These are phyloP conservation scores for Burhinus oedicnemus DNA, from an alignment of 2,113 vertebrate species.

Conservation along the genomic window DNA sequence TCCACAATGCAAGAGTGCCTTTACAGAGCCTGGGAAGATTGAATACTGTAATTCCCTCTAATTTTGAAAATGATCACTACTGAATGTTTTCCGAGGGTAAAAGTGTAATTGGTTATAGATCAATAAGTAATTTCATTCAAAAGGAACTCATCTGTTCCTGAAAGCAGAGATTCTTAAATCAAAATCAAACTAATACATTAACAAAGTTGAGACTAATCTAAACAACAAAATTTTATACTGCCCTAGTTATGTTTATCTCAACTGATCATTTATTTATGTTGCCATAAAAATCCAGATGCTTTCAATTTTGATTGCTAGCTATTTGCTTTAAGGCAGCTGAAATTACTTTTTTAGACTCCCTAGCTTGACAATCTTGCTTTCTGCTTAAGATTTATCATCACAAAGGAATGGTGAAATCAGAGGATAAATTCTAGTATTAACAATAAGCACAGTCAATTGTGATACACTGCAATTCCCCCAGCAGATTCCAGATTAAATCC, in stretches of 20 bases:
- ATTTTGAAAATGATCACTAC: slow-evolving; percentile 59
- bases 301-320: slow-evolving; percentile 59
- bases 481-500: slow-evolving; percentile 24
- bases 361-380: slow-evolving; percentile 38
- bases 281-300: slow-evolving; percentile 64
- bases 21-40: not conserved
- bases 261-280: slow-evolving; percentile 73
- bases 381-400: slow-evolving; percentile 44
- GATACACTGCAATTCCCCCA: slow-evolving; percentile 13
- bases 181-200: slow-evolving; percentile 56
- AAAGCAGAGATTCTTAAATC: slow-evolving; percentile 55
- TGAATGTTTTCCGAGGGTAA: slow-evolving; percentile 59
- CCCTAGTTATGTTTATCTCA: slow-evolving; percentile 57
- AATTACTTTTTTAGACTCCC: slow-evolving; percentile 52
- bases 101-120: slow-evolving; percentile 72
- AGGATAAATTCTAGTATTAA: slow-evolving; percentile 14
- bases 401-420: slow-evolving; percentile 10
- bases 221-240: slow-evolving; percentile 55
- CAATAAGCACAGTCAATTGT: not conserved
- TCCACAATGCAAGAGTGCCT: not conserved
- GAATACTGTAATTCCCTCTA: slow-evolving; percentile 12
- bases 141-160: slow-evolving; percentile 50
- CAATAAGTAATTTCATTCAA: slow-evolving; percentile 72
- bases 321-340: slow-evolving; percentile 64
- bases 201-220: slow-evolving; percentile 54